Evolutionary conservation across 2,113 vertebrate genomes (phyloP).

Genomic region (Marmota flaviventris): DNA sequence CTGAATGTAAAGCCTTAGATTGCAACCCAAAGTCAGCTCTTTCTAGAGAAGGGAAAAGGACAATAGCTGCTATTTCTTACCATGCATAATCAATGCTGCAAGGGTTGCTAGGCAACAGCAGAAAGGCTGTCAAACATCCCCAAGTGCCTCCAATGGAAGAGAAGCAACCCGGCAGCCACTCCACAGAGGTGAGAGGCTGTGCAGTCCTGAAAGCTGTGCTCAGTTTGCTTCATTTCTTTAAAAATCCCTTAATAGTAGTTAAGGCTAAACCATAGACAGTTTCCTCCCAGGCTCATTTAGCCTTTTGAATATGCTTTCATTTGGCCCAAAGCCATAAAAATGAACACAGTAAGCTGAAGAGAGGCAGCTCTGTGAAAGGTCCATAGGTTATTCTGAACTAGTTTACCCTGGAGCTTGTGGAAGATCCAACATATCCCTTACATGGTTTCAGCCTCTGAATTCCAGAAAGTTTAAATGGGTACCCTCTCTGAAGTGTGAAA

Average conservation of each 20-base stretch:
- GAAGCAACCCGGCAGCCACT: slow-evolving; percentile 52
- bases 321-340: neutral
- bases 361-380: neutral
- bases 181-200: neutral
- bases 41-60: slow-evolving; percentile 72
- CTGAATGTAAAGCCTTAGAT: slow-evolving; percentile 36
- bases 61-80: slow-evolving; percentile 81
- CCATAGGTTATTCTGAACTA: neutral
- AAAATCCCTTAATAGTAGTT: neutral
- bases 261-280: neutral
- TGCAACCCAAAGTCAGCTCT: slow-evolving; percentile 57
- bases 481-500: neutral
- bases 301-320: neutral
- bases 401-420: neutral
- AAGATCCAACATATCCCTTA: neutral
- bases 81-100: slow-evolving; percentile 77
- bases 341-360: neutral
- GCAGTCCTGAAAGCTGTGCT: slow-evolving; percentile 2
- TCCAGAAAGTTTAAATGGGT: neutral
- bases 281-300: neutral
- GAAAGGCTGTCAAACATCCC: slow-evolving; percentile 76
- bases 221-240: neutral
- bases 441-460: neutral
- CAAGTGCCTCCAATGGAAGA: slow-evolving; percentile 69
- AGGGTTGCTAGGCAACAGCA: slow-evolving; percentile 84